Evolutionary conservation across 2,888 invertebrate genomes (phyloP).

Genomic region (Poecilobothrus nobilitatus): DNA sequence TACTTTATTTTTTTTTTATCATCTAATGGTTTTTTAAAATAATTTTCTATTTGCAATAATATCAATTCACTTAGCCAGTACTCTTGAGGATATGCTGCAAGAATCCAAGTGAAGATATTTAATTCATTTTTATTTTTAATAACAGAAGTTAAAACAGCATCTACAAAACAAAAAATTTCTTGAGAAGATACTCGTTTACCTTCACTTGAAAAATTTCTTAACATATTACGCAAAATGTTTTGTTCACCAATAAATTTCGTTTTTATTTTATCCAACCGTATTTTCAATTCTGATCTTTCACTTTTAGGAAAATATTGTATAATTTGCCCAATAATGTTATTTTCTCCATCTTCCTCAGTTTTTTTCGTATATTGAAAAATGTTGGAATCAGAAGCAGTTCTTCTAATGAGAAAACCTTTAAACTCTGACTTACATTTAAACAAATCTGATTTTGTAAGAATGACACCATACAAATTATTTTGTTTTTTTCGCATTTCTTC

Average conservation of each 20-base stretch:
- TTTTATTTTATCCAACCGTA: not conserved
- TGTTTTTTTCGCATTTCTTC: no score
- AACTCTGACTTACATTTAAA: not conserved
- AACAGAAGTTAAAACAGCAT: not conserved
- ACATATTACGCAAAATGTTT: not conserved
- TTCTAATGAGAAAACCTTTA: not conserved
- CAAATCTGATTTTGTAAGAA: not conserved
- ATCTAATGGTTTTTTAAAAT: not conserved
- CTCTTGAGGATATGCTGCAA: not conserved
- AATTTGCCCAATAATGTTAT: not conserved
- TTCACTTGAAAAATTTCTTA: not conserved
- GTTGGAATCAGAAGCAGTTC: not conserved
- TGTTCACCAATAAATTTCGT: not conserved
- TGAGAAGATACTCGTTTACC: not conserved
- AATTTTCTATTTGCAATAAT: not conserved
- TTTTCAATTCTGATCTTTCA: not conserved
- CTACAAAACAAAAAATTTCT: not conserved
- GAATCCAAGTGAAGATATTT: not conserved
- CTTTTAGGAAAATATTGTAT: not conserved
- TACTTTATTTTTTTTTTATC: not conserved
- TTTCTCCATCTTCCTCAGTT: not conserved
- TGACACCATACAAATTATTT: no score
- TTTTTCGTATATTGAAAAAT: not conserved
- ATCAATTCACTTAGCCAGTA: not conserved
- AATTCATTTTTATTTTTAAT: not conserved